These are phyloP conservation scores for Caranx ignobilis DNA, from an alignment of 2,113 vertebrate genomes.

Conservation along the genomic window DNA sequence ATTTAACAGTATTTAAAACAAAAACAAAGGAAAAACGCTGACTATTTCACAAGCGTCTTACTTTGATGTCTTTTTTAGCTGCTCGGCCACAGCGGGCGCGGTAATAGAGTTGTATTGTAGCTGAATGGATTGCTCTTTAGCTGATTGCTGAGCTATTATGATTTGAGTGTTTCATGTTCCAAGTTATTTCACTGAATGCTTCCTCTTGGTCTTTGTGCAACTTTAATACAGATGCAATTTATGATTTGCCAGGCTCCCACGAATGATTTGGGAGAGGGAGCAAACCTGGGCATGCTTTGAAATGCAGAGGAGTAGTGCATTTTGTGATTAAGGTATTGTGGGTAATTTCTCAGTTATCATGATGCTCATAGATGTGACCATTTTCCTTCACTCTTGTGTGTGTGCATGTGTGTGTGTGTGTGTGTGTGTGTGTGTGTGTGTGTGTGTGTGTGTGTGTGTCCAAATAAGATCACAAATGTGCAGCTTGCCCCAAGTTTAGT, in stretches of 20 bases:
- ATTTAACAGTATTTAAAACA: constrained; percentile 10
- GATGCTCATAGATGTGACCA: constrained; percentile 32
- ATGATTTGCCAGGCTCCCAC: constrained; percentile 33
- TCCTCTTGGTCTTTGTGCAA: constrained; percentile 32
- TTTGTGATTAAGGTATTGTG: constrained; percentile 23
- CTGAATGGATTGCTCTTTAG: constrained; percentile 40
- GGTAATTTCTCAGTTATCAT: constrained; percentile 47
- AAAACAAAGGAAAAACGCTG: background rate
- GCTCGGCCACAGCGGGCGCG: background rate
- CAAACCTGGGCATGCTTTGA: constrained; percentile 36
- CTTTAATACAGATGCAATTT: constrained; percentile 35
- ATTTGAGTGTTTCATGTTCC: constrained; percentile 45
- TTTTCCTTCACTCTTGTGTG: constrained; percentile 7
- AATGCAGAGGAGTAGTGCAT: constrained; percentile 19
- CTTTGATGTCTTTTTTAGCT: constrained; percentile 33
- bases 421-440: constrained; percentile 8
- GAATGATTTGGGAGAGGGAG: constrained; percentile 3
- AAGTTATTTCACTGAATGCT: constrained; percentile 40
- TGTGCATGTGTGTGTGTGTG: background rate
- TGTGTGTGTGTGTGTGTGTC: constrained; percentile 7
- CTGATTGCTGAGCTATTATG: constrained; percentile 42
- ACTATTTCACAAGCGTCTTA: background rate
- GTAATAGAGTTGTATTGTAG: constrained; percentile 17
- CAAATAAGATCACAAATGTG: constrained; percentile 9
- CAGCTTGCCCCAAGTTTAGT: constrained; percentile 57